Percentiles rank a stretch among this genome's conserved stretches.
Evolutionary conservation across 2,113 vertebrate species (phyloP).

Genomic region (Todiramphus chloris): DNA sequence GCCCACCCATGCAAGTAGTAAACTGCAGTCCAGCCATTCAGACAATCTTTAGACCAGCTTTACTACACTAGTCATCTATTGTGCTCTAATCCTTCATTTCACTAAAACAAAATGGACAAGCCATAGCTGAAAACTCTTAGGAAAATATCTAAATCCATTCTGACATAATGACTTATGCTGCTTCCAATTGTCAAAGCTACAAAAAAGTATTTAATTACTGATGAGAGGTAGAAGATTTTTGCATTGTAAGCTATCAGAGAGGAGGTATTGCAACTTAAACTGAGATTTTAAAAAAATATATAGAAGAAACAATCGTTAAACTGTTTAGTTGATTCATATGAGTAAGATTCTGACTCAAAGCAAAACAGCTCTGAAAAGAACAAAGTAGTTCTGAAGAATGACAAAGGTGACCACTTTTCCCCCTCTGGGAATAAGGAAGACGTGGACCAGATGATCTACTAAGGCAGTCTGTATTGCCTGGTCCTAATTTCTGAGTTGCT

Average conservation of each 20-base stretch:
- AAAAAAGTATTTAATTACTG: conserved; percentile 58
- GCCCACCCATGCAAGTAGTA: conserved; percentile 39
- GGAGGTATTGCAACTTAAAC: conserved; percentile 48
- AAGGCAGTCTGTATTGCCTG: conserved; percentile 30
- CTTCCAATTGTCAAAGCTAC: conserved; percentile 39
- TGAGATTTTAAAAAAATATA: not conserved
- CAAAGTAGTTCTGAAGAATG: conserved; percentile 15
- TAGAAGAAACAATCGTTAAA: conserved; percentile 23
- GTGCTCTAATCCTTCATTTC: conserved; percentile 46
- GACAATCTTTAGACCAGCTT: not conserved
- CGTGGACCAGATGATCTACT: not conserved
- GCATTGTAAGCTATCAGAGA: not conserved
- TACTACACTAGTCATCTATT: not conserved
- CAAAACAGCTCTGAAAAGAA: conserved; percentile 28
- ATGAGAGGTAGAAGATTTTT: conserved; percentile 31
- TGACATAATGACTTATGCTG: conserved; percentile 33
- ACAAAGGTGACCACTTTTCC: conserved; percentile 51
- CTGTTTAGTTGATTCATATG: conserved; percentile 24
- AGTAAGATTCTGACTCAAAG: not conserved
- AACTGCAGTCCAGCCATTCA: conserved; percentile 20
- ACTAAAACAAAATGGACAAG: conserved; percentile 1
- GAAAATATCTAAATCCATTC: conserved; percentile 1
- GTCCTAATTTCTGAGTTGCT: conserved; percentile 61
- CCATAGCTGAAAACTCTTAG: conserved; percentile 21
- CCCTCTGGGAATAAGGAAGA: conserved; percentile 27